phyloP scores from a whole-genome alignment of 2,113 vertebrate genomes.

The Cochlearius cochlearius region DNA sequence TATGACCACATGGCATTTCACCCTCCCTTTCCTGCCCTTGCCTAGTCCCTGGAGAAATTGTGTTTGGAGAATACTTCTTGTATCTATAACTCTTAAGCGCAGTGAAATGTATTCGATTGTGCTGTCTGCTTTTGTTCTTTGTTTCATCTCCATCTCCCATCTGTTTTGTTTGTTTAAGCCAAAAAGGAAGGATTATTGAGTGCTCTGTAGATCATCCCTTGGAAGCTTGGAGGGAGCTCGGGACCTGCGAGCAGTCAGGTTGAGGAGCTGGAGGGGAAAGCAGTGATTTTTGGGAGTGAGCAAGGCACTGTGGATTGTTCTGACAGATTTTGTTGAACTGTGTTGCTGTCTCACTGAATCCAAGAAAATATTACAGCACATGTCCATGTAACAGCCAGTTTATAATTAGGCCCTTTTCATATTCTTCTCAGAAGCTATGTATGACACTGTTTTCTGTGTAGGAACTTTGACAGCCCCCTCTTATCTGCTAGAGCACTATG shows the following conservation, averaged over 20 bases:
- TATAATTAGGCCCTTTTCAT: background rate
- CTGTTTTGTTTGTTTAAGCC: background rate
- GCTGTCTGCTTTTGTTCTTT: background rate
- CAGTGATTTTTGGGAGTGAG: background rate
- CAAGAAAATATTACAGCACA: slow-evolving; percentile 1
- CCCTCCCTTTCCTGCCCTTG: background rate
- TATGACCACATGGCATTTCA: background rate
- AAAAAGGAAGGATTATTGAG: background rate
- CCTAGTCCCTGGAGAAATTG: background rate
- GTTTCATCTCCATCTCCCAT: background rate
- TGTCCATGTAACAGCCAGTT: background rate
- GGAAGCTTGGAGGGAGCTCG: background rate
- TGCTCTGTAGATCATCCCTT: background rate
- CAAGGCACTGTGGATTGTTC: background rate
- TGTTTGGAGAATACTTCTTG: background rate
- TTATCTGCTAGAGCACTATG: background rate
- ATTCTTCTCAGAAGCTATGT: background rate
- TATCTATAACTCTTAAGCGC: background rate
- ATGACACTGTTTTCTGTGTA: background rate
- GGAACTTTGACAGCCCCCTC: background rate
- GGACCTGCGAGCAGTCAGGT: background rate
- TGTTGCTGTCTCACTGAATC: background rate
- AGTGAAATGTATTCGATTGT: background rate
- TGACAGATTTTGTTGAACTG: background rate
- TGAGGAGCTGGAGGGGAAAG: background rate